These are phyloP conservation scores for Lamellibrachia satsuma DNA, from an alignment of 2,888 invertebrate genomes.

Conservation along the genomic window DNA sequence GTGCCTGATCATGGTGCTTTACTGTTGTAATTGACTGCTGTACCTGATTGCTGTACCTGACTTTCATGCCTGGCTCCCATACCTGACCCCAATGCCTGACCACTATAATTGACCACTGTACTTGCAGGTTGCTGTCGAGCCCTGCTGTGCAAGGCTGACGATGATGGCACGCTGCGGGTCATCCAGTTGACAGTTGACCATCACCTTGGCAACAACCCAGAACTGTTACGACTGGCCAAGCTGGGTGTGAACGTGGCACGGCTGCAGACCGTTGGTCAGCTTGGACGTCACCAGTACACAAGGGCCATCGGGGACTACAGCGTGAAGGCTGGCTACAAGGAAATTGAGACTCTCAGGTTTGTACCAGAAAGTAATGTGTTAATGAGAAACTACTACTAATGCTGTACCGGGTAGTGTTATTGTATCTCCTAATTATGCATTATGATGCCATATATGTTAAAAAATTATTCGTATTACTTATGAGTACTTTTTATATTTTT, in stretches of 20 bases:
- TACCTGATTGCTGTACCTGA: too few relatives aligned
- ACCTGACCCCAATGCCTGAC: not conserved
- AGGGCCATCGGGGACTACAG: constrained; percentile 87
- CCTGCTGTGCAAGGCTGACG: constrained; percentile 81
- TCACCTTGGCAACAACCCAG: constrained; percentile 85
- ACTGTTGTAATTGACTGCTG: too few relatives aligned
- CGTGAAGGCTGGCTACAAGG: constrained; percentile 85
- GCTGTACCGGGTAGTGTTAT: too few relatives aligned
- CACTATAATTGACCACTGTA: constrained; percentile 17
- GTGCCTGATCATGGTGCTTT: too few relatives aligned
- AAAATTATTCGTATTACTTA: too few relatives aligned
- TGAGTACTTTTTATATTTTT: too few relatives aligned
- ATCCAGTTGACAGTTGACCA: constrained; percentile 86
- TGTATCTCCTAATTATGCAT: too few relatives aligned
- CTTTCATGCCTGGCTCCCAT: not conserved
- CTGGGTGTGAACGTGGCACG: constrained; percentile 79
- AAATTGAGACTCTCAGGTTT: constrained; percentile 77
- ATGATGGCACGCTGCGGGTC: constrained; percentile 79
- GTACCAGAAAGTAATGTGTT: not conserved
- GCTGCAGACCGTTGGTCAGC: constrained; percentile 72
- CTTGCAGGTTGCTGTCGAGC: constrained; percentile 76
- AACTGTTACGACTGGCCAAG: constrained; percentile 79
- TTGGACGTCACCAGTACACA: constrained; percentile 79
- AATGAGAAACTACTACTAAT: not conserved
- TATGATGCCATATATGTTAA: too few relatives aligned